A percentile compares a stretch with the other conserved stretches of the same genome.
Evolutionary conservation across 2,113 vertebrate genomes (phyloP).

Genomic region (Pithys albifrons): DNA sequence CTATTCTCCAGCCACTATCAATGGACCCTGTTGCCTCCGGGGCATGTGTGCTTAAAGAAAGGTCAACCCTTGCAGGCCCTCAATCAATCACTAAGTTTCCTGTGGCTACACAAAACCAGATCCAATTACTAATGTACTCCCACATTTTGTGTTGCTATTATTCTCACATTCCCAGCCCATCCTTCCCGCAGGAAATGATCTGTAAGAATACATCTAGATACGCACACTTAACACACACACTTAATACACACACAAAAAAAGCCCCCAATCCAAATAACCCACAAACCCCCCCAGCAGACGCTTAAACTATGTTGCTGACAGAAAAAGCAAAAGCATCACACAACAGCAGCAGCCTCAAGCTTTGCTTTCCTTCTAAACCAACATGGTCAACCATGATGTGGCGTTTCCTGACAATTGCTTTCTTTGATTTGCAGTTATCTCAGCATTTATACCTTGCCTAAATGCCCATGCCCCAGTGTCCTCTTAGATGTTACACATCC

Average conservation of each 20-base stretch:
- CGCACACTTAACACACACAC: not conserved
- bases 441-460: not conserved
- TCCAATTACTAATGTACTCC: not conserved
- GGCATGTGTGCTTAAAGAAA: not conserved
- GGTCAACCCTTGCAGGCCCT: not conserved
- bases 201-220: not conserved
- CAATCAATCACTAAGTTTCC: constrained; percentile 27
- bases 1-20: not conserved
- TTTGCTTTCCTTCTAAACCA: not conserved
- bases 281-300: not conserved
- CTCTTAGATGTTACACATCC: not conserved
- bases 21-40: not conserved
- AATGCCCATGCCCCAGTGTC: not conserved
- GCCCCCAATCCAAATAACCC: not conserved
- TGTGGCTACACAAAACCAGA: not conserved
- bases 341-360: not conserved
- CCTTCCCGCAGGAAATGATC: not conserved
- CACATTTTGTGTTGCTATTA: rapidly evolving
- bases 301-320: not conserved
- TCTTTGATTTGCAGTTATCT: not conserved
- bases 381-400: not conserved
- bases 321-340: not conserved
- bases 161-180: not conserved
- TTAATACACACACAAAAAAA: not conserved
- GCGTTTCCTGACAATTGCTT: not conserved